Percentiles rank a stretch among this genome's conserved stretches.
Conservation (phyloP, 2,888 invertebrate genomes). For the Melangyna quadrimaculata region DNA sequence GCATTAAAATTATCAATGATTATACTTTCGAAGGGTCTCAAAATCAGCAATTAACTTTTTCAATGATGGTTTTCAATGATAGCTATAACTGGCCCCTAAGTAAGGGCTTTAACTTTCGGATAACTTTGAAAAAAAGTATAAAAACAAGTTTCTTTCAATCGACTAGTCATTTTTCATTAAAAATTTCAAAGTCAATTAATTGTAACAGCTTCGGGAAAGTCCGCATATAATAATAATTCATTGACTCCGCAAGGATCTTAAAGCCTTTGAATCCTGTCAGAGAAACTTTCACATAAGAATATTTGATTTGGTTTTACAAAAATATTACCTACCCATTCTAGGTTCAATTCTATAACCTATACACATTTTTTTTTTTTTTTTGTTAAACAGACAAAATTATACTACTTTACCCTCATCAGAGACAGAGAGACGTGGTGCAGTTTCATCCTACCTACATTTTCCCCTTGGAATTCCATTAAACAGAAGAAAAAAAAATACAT, state of each 20-base stretch:
- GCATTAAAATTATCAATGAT: too few relatives aligned
- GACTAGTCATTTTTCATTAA: too few relatives aligned
- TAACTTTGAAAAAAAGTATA: too few relatives aligned
- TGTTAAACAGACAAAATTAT: background rate
- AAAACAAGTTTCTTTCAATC: too few relatives aligned
- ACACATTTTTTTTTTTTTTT: background rate
- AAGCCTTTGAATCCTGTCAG: background rate
- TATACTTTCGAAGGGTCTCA: too few relatives aligned
- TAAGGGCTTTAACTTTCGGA: too few relatives aligned
- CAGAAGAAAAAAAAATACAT: slow-evolving; percentile 10
- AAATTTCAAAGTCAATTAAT: background rate
- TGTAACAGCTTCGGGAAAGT: background rate
- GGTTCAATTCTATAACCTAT: background rate
- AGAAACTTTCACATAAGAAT: background rate
- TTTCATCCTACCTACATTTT: background rate
- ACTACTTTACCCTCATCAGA: background rate
- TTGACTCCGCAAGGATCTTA: background rate
- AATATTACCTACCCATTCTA: too few relatives aligned
- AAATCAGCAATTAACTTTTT: too few relatives aligned
- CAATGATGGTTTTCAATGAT: too few relatives aligned
- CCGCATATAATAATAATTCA: background rate
- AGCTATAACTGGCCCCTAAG: too few relatives aligned
- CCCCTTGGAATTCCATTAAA: slow-evolving; percentile 15
- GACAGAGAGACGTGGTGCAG: background rate
- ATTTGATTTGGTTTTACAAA: background rate